Percentiles rank a stretch among this genome's conserved stretches.
Conservation (phyloP, 2,888 invertebrate species). For the Thecophora atra region DNA sequence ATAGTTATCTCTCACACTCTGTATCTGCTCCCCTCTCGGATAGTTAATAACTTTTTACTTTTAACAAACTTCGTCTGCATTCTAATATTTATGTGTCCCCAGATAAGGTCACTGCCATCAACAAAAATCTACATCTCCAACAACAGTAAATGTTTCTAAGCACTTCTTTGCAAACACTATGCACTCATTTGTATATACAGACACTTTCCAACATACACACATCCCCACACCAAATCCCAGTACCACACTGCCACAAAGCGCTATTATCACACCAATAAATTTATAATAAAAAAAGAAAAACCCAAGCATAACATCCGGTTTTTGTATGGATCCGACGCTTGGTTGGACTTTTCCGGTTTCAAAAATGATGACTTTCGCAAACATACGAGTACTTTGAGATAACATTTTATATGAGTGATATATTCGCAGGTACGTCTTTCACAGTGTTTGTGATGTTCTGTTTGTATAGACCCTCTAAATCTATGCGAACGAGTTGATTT, state of each 20-base stretch:
- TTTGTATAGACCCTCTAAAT: background rate
- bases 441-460: background rate
- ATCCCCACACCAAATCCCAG: background rate
- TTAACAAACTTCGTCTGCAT: background rate
- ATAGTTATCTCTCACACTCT: background rate
- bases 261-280: slow-evolving; percentile 19
- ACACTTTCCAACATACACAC: background rate
- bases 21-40: background rate
- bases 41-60: slow-evolving; percentile 6
- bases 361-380: background rate
- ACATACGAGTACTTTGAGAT: slow-evolving; percentile 20
- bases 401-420: background rate
- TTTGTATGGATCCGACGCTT: slow-evolving; percentile 5
- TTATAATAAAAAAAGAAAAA: too few species aligned
- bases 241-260: background rate
- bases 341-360: slow-evolving; percentile 17
- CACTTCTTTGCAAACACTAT: background rate
- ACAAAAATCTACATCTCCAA: background rate
- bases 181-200: background rate
- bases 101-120: slow-evolving; percentile 18
- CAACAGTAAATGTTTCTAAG: background rate
- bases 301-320: slow-evolving; percentile 11
- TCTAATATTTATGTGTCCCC: slow-evolving; percentile 28
- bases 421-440: background rate
- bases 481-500: too few species aligned